A percentile compares a stretch with the other conserved stretches of the same genome.
phyloP scores from a whole-genome alignment of 2,113 vertebrate genomes.

The Vulpes vulpes region DNA sequence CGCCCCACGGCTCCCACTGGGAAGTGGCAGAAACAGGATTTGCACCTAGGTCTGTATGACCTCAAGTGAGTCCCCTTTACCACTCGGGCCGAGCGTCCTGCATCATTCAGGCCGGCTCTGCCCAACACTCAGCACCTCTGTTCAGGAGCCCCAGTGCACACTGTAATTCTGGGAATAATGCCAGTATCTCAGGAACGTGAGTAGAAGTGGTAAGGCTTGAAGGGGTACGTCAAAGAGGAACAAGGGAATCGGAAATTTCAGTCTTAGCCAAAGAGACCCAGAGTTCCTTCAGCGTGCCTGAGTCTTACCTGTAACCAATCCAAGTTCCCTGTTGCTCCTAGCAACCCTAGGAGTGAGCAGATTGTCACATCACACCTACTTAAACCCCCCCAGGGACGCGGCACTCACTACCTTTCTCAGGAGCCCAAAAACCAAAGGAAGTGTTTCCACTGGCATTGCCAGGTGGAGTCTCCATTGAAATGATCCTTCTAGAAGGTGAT shows the following conservation, averaged over 20 bases:
- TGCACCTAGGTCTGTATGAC: neutral
- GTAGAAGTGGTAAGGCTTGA: neutral
- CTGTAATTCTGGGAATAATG: neutral
- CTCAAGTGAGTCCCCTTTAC: neutral
- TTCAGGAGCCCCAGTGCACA: neutral
- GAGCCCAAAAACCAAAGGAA: neutral
- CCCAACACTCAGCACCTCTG: neutral
- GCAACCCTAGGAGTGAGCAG: neutral
- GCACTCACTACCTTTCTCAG: neutral
- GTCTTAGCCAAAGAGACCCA: neutral
- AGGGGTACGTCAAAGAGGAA: neutral
- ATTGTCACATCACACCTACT: neutral
- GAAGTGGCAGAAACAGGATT: neutral
- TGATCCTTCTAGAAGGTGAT: neutral
- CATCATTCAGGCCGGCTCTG: too few relatives aligned
- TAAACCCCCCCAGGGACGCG: fast-evolving
- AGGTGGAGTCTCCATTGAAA: neutral
- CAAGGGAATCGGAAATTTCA: neutral
- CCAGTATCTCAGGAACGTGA: neutral
- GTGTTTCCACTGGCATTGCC: neutral
- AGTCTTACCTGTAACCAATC: neutral
- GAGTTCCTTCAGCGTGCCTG: neutral
- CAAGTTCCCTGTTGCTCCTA: neutral
- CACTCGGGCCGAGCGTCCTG: neutral
- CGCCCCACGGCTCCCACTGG: neutral